Percentiles rank a stretch among this genome's conserved stretches.
Conservation (phyloP, 2,113 vertebrate species). For the Enhydra lutris region DNA sequence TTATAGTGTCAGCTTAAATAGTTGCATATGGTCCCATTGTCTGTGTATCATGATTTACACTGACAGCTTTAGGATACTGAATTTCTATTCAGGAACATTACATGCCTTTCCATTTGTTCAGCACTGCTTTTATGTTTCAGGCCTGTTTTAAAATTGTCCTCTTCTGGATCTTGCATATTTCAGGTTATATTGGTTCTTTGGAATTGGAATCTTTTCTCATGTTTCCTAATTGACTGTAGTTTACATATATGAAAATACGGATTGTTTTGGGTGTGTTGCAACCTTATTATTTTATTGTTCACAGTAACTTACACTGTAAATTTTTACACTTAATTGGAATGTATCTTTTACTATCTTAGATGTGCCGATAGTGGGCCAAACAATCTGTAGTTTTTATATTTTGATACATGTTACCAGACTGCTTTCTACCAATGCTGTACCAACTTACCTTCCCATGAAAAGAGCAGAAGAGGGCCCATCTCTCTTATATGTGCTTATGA, state of each 20-base stretch:
- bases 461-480: neutral
- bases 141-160: neutral
- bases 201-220: neutral
- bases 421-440: neutral
- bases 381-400: neutral
- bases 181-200: neutral
- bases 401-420: neutral
- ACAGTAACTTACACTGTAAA: neutral
- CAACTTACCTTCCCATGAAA: neutral
- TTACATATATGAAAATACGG: neutral
- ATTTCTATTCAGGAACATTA: neutral
- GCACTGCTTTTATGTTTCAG: neutral
- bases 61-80: neutral
- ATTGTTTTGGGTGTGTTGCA: neutral
- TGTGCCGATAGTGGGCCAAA: neutral
- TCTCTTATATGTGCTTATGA: neutral
- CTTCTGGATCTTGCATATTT: neutral
- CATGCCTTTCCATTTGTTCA: neutral
- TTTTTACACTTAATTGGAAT: neutral
- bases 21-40: neutral
- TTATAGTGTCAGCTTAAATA: neutral
- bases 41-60: neutral
- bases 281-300: conserved; percentile 1
- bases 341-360: neutral
- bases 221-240: neutral